These are phyloP conservation scores for Smithornis capensis DNA, from an alignment of 2,113 vertebrate species.

Conservation along the genomic window DNA sequence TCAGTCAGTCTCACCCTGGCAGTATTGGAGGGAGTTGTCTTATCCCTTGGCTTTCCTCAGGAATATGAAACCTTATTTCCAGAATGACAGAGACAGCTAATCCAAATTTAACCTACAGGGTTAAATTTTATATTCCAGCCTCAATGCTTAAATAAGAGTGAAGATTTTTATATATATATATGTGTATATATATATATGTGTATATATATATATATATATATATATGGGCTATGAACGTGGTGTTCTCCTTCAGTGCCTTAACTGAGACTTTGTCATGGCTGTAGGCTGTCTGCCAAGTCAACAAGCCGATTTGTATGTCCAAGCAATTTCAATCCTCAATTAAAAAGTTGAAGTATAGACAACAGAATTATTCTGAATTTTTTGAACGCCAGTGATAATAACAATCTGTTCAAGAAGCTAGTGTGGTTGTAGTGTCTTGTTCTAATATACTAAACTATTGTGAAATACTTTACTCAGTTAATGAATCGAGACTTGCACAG, in stretches of 20 bases:
- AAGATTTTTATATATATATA: background rate
- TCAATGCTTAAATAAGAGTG: background rate
- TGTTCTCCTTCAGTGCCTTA: background rate
- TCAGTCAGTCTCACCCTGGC: background rate
- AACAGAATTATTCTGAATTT: background rate
- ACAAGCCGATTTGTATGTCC: background rate
- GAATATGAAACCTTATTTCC: background rate
- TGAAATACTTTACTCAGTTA: background rate
- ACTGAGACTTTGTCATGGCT: background rate
- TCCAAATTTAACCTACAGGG: background rate
- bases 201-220: background rate
- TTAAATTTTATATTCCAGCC: background rate
- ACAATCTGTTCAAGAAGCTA: background rate
- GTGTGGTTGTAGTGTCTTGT: background rate
- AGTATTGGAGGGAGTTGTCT: background rate
- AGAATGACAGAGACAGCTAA: background rate
- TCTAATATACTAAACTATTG: background rate
- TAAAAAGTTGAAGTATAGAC: background rate
- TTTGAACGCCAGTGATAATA: background rate
- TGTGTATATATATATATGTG: background rate
- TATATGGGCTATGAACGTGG: background rate
- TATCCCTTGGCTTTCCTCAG: background rate
- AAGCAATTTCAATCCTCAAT: background rate
- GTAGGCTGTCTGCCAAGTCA: background rate
- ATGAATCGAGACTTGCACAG: background rate